Conservation (phyloP, 2,888 invertebrate species). For the Temnothorax unifasciatus region DNA sequence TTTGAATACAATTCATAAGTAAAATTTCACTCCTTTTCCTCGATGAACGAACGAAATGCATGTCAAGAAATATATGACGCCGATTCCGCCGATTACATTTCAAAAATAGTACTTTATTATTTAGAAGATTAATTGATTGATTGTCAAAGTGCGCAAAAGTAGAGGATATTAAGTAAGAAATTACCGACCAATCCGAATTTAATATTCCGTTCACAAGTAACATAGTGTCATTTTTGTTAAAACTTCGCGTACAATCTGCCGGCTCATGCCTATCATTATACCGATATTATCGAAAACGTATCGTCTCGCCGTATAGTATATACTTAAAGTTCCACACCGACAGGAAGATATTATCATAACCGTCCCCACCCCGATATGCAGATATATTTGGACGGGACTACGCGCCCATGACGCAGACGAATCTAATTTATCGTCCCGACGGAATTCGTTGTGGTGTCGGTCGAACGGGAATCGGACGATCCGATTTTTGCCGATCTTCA, state of each 20-base stretch:
- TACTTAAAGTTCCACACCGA: background rate
- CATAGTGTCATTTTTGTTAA: background rate
- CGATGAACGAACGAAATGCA: background rate
- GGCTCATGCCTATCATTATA: background rate
- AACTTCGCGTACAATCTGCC: background rate
- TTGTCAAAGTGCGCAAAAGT: background rate
- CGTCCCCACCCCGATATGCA: slow-evolving; percentile 7
- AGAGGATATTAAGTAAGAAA: background rate
- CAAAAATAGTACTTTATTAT: background rate
- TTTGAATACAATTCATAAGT: background rate
- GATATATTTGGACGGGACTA: slow-evolving; percentile 16
- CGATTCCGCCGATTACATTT: background rate
- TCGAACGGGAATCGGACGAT: slow-evolving; percentile 25
- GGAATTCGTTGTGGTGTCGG: background rate
- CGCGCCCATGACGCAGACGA: slow-evolving; percentile 2
- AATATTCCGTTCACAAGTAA: background rate
- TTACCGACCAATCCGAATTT: background rate
- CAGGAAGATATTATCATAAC: slow-evolving; percentile 22
- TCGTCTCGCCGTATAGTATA: background rate
- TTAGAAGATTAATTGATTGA: background rate
- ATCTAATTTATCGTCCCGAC: slow-evolving; percentile 22
- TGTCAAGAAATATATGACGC: background rate
- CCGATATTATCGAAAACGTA: background rate
- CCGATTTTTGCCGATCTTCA: slow-evolving; percentile 57
- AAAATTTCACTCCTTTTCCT: background rate